phyloP scores from a whole-genome alignment of 2,113 vertebrate genomes.

The Python bivittatus region DNA sequence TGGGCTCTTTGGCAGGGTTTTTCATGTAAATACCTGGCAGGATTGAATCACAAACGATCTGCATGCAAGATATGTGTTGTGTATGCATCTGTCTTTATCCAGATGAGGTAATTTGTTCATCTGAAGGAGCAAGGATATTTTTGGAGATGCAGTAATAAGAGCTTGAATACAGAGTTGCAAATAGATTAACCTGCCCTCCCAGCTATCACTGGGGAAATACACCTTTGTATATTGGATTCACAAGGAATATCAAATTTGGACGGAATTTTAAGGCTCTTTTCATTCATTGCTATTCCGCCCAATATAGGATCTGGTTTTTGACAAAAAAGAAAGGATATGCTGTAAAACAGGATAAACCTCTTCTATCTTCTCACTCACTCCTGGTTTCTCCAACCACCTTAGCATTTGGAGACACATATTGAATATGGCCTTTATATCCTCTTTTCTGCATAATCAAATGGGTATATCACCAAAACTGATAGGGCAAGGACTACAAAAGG shows the following conservation, averaged over 20 bases:
- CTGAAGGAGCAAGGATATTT: background rate
- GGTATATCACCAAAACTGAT: background rate
- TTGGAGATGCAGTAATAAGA: background rate
- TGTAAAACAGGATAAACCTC: background rate
- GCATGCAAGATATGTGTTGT: background rate
- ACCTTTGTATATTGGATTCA: background rate
- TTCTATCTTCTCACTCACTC: background rate
- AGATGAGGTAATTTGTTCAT: background rate
- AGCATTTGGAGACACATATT: background rate
- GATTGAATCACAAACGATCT: background rate
- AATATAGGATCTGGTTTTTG: background rate
- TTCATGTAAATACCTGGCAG: background rate
- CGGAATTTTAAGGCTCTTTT: background rate
- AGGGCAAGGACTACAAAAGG: background rate
- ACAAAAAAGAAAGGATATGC: background rate
- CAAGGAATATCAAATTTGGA: background rate
- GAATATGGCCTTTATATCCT: background rate
- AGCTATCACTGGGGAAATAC: background rate
- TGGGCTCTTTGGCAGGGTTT: background rate
- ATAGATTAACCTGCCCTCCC: background rate
- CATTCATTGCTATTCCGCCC: background rate
- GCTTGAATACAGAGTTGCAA: background rate
- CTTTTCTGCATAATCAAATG: conserved; percentile 15
- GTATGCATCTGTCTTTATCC: background rate
- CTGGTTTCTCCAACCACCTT: background rate